Base-by-base conservation (phyloP, 2,888 invertebrate genomes). In the Caenorhabditis angaria region DNA sequence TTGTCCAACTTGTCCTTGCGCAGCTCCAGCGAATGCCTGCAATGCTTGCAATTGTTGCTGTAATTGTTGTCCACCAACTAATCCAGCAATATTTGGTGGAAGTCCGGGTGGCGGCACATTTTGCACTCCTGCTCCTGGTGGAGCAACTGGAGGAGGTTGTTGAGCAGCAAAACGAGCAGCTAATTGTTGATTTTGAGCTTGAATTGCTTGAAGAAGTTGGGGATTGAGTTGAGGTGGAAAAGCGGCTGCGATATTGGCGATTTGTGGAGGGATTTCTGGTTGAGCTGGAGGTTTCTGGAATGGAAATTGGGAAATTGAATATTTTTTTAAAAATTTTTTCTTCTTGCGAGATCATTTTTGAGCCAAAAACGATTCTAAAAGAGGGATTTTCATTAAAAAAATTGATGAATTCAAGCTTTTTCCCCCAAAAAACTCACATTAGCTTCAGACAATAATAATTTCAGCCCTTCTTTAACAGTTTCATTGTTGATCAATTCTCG, bases 381-480 rank as follows among this genome's bases (percentile, higher is more conserved):
- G n/a, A n/a, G n/a, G n/a, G n/a, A n/a, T n/a, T n/a, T n/a, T n/a
- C n/a, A n/a, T n/a, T n/a, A n/a, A n/a, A n/a, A n/a, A n/a, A n/a
- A 32, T 12, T 12, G 5, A 32, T 8, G 12, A 32, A 32, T 32
- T 32, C 12, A 5, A 5, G 6, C 5, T 32, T 32, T n/a, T n/a
- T n/a, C n/a, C n/a, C n/a, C n/a, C n/a, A n/a, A n/a, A 41, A 41
- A 41, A 41, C 41, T 10, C 14, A 41, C 41, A 12, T 12, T 18
- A 3, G 41, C 41, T 41, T 41, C 41, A 12, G 10, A 18, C 8
- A 41, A 18, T 14, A 41, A 14, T 18, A 28, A 41, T 20, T 35
- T 62, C 24, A 71, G 29, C 22, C 28, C 59, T 1, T 59, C 53
- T 22, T 53, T 29, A 1, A 67, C 63, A 10, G 29, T 51, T n/a